Evolutionary conservation across 2,888 invertebrate genomes (phyloP), one percentile per base, ranked within the genome.

Genomic region (Osedax fenrisi): DNA sequence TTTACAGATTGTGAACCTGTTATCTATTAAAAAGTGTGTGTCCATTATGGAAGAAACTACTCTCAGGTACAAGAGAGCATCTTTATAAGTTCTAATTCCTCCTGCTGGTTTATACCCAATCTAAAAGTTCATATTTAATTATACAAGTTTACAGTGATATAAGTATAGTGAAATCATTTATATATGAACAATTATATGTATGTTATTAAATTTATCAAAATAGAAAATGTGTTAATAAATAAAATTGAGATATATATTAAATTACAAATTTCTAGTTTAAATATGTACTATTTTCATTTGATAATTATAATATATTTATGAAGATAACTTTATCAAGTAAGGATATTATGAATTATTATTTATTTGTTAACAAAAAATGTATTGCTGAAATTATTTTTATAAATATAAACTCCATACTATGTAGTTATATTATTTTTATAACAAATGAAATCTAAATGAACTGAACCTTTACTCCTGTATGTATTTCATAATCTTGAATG

Each of bases 61-160:
- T 41, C 41, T 87, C 80, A 94, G 86, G 94, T 94, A 98, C 76
- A 89, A 87, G 27, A 95, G 87, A 0, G 93, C 91, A 83, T 97
- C 94, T 68, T 88, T 87, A 0, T 90, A 88, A 0, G 91, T 91
- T 78, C 90, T 88, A 67, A 98, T 92, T 5, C 98, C 98, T 21
- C 98, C 98, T 23, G 98, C 98, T 23, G 98, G 95, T 86, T 99
- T 99, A 75, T 99, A 88, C 1, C 98, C 98, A 77, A 97, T 90
- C 92, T 92, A 17, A n/a, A 41, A 5, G 41, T n/a, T n/a, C n/a
- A 41, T 41, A 41, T 41, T 10, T 10, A 5, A 41, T 41, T 41
- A 10, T 10, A 41, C 41, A 41, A 5, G 5, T 41, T 10, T 10
- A 41, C 5, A 5, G 17, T 41, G 41, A 41, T 41, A 5, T 10